A percentile compares a stretch with the other conserved stretches of the same genome.
These are phyloP conservation scores for Cyclina sinensis DNA, from an alignment of 1,140 invertebrate genomes.

Conservation along the genomic window DNA sequence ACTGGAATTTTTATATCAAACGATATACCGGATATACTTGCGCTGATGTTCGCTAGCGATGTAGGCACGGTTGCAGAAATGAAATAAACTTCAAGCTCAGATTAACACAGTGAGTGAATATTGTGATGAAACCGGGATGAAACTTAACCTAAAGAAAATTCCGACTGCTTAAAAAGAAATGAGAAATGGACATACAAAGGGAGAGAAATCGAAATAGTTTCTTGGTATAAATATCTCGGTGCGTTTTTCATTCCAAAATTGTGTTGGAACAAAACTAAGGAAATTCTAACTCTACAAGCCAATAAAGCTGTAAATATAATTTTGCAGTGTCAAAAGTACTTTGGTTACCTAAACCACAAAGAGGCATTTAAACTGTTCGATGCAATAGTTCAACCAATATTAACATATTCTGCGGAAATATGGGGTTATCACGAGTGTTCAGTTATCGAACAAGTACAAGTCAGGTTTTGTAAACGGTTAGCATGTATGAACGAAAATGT, in stretches of 20 bases:
- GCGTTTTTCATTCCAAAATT: slow-evolving; percentile 36
- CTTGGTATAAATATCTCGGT: slow-evolving; percentile 49
- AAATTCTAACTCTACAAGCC: slow-evolving; percentile 5
- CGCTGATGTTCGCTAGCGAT: slow-evolving; percentile 39
- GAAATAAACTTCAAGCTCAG: neutral
- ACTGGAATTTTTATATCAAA: slow-evolving; percentile 17
- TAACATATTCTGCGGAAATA: slow-evolving; percentile 12
- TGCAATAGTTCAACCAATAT: slow-evolving; percentile 17
- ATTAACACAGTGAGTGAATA: slow-evolving; percentile 1
- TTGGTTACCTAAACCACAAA: neutral
- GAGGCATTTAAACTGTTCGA: slow-evolving; percentile 40
- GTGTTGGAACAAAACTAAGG: neutral
- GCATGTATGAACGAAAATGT: too few relatives aligned
- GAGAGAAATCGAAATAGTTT: slow-evolving; percentile 8
- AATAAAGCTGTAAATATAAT: neutral
- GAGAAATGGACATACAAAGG: slow-evolving; percentile 16
- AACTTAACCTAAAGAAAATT: slow-evolving; percentile 31
- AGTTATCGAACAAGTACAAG: slow-evolving; percentile 33
- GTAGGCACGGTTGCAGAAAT: slow-evolving; percentile 9
- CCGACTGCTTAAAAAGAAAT: neutral
- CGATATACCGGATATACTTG: too few relatives aligned
- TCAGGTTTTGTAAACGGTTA: too few relatives aligned
- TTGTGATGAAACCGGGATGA: slow-evolving; percentile 25
- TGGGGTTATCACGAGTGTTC: slow-evolving; percentile 24
- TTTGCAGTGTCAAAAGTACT: neutral